A percentile compares a stretch with the other conserved stretches of the same genome.
Conservation (phyloP, 2,888 invertebrate species). For the Ormyrus nitidulus region DNA sequence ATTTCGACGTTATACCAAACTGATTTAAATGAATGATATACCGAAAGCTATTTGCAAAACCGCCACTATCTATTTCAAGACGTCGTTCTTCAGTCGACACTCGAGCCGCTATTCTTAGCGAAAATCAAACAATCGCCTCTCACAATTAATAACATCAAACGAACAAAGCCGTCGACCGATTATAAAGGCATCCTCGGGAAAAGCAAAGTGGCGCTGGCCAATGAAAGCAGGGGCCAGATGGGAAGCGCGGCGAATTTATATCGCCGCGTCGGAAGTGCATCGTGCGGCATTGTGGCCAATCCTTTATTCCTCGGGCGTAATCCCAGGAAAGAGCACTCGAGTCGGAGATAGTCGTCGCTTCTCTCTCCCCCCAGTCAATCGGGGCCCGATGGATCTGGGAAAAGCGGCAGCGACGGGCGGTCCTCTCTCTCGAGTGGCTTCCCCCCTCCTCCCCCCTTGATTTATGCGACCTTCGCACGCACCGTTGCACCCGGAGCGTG, state of each 20-base stretch:
- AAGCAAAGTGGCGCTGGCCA: slow-evolving; percentile 7
- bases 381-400: neutral
- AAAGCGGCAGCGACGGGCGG: slow-evolving; percentile 36
- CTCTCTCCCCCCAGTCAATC: neutral
- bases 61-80: no score
- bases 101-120: no score
- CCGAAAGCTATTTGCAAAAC: no score
- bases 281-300: slow-evolving; percentile 13
- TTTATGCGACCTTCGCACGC: slow-evolving; percentile 62
- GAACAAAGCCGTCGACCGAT: neutral
- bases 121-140: no score
- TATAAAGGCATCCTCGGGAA: slow-evolving; percentile 2
- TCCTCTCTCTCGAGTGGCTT: slow-evolving; percentile 59
- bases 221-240: slow-evolving; percentile 18
- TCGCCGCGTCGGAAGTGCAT: slow-evolving; percentile 37
- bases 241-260: slow-evolving; percentile 33
- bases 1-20: no score
- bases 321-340: slow-evolving; percentile 34
- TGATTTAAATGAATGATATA: no score
- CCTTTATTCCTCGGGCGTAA: slow-evolving; percentile 13
- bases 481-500: neutral
- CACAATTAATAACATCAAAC: no score
- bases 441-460: slow-evolving; percentile 54
- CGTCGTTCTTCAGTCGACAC: no score
- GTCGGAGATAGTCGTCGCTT: no score